Conservation (phyloP, 2,888 invertebrate genomes). For the Drosophila cracens region DNA sequence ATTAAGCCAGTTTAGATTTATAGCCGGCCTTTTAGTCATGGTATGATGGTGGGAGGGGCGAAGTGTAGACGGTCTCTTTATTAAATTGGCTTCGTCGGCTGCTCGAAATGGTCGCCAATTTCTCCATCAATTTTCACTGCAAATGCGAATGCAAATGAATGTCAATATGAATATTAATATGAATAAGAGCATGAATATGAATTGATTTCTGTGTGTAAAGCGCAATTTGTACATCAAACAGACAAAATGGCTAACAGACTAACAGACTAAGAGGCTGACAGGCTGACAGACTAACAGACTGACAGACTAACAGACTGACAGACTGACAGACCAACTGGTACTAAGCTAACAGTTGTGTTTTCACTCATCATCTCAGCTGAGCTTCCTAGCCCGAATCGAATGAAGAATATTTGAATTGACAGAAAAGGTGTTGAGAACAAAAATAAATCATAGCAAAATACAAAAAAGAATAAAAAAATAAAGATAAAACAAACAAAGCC, state of each 20-base stretch:
- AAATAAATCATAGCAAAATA: constrained; percentile 61
- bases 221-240: constrained; percentile 2
- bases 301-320: background rate
- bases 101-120: constrained; percentile 50
- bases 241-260: background rate
- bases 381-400: constrained; percentile 19
- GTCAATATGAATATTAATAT: constrained; percentile 34
- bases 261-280: background rate
- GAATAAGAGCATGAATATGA: constrained; percentile 16
- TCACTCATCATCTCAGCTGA: background rate
- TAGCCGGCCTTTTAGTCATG: constrained; percentile 38
- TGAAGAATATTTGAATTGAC: constrained; percentile 22
- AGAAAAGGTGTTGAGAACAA: constrained; percentile 62
- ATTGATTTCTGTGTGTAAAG: constrained; percentile 1
- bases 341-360: background rate
- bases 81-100: constrained; percentile 42
- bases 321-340: background rate
- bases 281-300: background rate
- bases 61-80: constrained; percentile 6
- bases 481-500: background rate
- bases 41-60: background rate
- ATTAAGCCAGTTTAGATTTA: constrained; percentile 72
- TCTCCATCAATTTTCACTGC: constrained; percentile 43
- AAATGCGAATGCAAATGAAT: constrained; percentile 34
- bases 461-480: background rate